Percentiles rank a stretch among this genome's conserved stretches.
phyloP scores from a whole-genome alignment of 2,113 vertebrate species.

The Dipodomys spectabilis region DNA sequence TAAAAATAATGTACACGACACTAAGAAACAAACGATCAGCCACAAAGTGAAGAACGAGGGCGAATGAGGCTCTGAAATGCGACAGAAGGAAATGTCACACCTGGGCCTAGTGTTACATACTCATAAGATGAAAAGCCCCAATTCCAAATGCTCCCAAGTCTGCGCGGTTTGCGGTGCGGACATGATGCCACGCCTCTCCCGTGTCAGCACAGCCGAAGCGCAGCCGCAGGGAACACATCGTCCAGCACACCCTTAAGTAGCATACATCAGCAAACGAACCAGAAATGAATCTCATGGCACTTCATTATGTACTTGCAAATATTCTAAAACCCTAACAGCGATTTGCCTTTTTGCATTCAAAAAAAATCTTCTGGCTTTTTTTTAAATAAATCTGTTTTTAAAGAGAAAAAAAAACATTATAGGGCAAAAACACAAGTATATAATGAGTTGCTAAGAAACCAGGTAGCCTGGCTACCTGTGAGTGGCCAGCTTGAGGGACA shows the following conservation, averaged over 20 bases:
- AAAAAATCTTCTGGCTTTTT: neutral
- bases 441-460: neutral
- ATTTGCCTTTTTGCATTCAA: neutral
- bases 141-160: neutral
- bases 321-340: neutral
- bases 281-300: neutral
- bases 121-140: neutral
- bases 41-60: too few relatives aligned
- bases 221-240: neutral
- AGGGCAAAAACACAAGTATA: neutral
- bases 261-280: neutral
- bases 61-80: neutral
- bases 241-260: neutral
- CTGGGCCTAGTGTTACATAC: too few relatives aligned
- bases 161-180: neutral
- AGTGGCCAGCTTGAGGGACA: neutral
- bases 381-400: neutral
- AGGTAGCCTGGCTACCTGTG: neutral
- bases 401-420: neutral
- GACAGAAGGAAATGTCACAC: neutral
- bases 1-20: neutral
- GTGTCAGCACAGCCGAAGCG: neutral
- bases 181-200: neutral
- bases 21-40: neutral
- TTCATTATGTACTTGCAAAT: too few relatives aligned